Conservation (phyloP, 2,113 vertebrate species). For the Apistogramma diplotaenia region DNA sequence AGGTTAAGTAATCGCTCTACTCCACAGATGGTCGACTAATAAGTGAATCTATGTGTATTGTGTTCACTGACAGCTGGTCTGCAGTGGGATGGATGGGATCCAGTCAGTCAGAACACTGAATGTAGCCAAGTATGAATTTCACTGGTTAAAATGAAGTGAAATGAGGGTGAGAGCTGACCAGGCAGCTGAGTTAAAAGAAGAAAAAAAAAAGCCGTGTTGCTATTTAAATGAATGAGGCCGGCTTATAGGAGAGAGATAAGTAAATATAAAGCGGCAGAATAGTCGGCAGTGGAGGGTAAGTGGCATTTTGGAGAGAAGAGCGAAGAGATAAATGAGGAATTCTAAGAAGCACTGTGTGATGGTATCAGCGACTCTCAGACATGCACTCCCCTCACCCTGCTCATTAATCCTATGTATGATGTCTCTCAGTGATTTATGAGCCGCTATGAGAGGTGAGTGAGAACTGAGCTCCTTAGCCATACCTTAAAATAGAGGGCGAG, state of each 20-base stretch:
- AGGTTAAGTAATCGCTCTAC: slow-evolving; percentile 10
- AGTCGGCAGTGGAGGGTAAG: neutral
- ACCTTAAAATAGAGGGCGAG: neutral
- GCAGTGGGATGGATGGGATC: slow-evolving; percentile 33
- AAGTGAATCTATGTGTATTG: slow-evolving; percentile 1
- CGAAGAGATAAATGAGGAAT: neutral
- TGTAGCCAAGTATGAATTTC: neutral
- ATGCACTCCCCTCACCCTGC: slow-evolving; percentile 1
- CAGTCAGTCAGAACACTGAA: slow-evolving; percentile 22
- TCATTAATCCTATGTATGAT: slow-evolving; percentile 36
- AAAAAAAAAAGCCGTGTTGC: neutral
- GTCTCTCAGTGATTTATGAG: slow-evolving; percentile 48
- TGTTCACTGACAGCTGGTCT: slow-evolving; percentile 29
- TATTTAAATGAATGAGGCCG: slow-evolving; percentile 7
- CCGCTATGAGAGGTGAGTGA: neutral
- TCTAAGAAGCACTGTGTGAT: slow-evolving; percentile 10
- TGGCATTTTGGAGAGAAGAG: slow-evolving; percentile 6
- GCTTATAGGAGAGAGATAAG: neutral
- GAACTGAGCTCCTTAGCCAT: neutral
- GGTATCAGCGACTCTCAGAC: slow-evolving; percentile 27
- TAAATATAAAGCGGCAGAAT: neutral
- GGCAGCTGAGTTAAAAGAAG: neutral
- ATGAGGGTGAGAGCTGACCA: slow-evolving; percentile 2
- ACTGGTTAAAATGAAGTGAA: slow-evolving; percentile 11
- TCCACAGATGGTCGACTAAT: slow-evolving; percentile 28